These are phyloP conservation scores for Rhinolophus sinicus DNA, from an alignment of 2,113 vertebrate genomes.

Conservation along the genomic window DNA sequence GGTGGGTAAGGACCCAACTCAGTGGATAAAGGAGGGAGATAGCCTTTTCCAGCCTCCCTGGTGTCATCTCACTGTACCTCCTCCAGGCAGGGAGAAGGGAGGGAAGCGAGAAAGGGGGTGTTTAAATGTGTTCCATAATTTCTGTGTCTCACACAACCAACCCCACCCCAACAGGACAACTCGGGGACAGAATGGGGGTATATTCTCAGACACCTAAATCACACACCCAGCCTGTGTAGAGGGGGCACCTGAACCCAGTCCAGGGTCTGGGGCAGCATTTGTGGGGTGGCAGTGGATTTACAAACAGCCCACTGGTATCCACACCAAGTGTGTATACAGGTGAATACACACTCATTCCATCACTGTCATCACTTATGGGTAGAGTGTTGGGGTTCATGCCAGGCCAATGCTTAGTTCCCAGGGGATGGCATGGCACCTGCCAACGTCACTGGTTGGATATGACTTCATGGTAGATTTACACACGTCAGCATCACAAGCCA, in stretches of 20 bases:
- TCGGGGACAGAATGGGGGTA: neutral
- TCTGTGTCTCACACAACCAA: constrained; percentile 43
- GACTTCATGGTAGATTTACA: constrained; percentile 49
- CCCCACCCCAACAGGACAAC: constrained; percentile 12
- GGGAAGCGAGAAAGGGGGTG: constrained; percentile 55
- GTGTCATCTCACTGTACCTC: constrained; percentile 46
- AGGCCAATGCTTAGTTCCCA: neutral
- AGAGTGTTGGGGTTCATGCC: constrained; percentile 12
- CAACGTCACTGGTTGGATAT: constrained; percentile 41
- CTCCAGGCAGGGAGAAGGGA: constrained; percentile 21
- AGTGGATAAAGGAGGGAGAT: neutral
- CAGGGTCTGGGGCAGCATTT: neutral
- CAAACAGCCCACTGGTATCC: neutral
- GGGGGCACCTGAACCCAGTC: neutral
- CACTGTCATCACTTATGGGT: neutral
- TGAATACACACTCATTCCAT: constrained; percentile 13
- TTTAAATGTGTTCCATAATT: neutral
- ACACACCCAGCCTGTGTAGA: neutral
- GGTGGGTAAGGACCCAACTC: neutral
- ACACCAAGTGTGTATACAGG: neutral
- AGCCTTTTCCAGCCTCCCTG: constrained; percentile 38
- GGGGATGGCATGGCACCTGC: constrained; percentile 36
- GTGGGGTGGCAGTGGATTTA: neutral
- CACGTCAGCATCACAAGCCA: neutral
- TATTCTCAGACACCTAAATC: neutral